phyloP scores from a whole-genome alignment of 2,888 invertebrate genomes.

The Lasioglossum morio region DNA sequence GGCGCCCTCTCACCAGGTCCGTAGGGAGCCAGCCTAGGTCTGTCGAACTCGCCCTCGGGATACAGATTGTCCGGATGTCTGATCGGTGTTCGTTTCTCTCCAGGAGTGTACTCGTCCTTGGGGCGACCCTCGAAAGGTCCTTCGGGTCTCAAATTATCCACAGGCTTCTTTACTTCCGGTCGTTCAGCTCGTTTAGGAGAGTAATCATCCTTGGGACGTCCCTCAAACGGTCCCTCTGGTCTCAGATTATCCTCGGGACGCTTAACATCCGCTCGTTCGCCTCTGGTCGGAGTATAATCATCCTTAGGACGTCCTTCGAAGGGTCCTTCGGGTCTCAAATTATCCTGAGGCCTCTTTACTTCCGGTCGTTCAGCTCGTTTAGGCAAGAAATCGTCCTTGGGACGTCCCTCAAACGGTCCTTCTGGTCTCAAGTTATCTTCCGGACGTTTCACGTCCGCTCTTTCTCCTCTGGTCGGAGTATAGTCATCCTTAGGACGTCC shows the following conservation, averaged over 20 bases:
- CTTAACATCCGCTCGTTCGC: slow-evolving; percentile 86
- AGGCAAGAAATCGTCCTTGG: slow-evolving; percentile 63
- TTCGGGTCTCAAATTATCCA: slow-evolving; percentile 86
- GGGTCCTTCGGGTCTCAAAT: slow-evolving; percentile 85
- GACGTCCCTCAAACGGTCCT: slow-evolving; percentile 84
- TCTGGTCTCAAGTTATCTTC: slow-evolving; percentile 82
- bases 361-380: slow-evolving; percentile 85
- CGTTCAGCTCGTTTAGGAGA: slow-evolving; percentile 85
- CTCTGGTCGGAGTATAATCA: slow-evolving; percentile 60
- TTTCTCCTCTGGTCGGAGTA: slow-evolving; percentile 76
- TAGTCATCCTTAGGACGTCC: slow-evolving; percentile 82
- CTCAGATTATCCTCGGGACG: slow-evolving; percentile 88
- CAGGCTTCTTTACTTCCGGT: slow-evolving; percentile 85
- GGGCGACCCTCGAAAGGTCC: slow-evolving; percentile 85
- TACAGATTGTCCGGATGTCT: slow-evolving; percentile 86
- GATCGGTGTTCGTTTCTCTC: slow-evolving; percentile 85
- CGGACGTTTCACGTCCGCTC: slow-evolving; percentile 85
- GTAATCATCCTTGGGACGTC: slow-evolving; percentile 75
- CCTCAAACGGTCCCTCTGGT: slow-evolving; percentile 87
- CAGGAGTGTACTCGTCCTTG: slow-evolving; percentile 79
- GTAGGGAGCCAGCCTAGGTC: slow-evolving; percentile 78
- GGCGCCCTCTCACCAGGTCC: slow-evolving; percentile 82
- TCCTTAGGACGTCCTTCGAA: slow-evolving; percentile 78
- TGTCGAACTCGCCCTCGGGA: slow-evolving; percentile 81
- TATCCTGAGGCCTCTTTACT: slow-evolving; percentile 88